phyloP scores from a whole-genome alignment of 2,113 vertebrate species.

The Phoxinus phoxinus region DNA sequence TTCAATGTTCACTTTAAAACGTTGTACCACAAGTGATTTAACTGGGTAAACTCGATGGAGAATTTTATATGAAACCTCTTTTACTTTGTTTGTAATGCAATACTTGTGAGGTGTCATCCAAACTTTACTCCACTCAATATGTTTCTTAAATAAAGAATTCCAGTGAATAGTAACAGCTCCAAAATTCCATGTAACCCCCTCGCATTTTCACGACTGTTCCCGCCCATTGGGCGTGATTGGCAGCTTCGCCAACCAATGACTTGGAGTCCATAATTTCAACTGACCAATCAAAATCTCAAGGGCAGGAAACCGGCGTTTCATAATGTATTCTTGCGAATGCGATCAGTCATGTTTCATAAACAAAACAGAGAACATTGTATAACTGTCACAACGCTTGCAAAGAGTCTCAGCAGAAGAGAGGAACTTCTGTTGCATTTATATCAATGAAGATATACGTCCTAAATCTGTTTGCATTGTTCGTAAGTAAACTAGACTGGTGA shows the following conservation, averaged over 20 bases:
- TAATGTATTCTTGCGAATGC: neutral
- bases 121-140: too few relatives aligned
- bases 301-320: conserved; percentile 36
- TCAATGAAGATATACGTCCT: conserved; percentile 8
- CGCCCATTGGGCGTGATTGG: conserved; percentile 51
- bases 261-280: fast-evolving
- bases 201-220: neutral
- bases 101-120: too few relatives aligned
- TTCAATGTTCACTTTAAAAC: too few relatives aligned
- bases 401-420: neutral
- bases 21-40: too few relatives aligned
- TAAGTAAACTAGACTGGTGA: conserved; percentile 4
- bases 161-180: too few relatives aligned
- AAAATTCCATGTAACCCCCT: neutral
- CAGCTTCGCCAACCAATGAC: conserved; percentile 29
- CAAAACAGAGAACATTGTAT: neutral
- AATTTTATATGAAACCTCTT: too few relatives aligned
- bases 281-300: conserved; percentile 55
- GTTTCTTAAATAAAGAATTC: too few relatives aligned
- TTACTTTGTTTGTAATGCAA: too few relatives aligned
- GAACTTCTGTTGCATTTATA: neutral
- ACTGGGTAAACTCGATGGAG: too few relatives aligned
- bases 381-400: neutral
- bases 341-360: conserved; percentile 37
- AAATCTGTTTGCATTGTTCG: neutral